A percentile compares a stretch with the other conserved stretches of the same genome.
Conservation (phyloP, 2,797 vertebrate species). For the Pelodytes ibericus region DNA sequence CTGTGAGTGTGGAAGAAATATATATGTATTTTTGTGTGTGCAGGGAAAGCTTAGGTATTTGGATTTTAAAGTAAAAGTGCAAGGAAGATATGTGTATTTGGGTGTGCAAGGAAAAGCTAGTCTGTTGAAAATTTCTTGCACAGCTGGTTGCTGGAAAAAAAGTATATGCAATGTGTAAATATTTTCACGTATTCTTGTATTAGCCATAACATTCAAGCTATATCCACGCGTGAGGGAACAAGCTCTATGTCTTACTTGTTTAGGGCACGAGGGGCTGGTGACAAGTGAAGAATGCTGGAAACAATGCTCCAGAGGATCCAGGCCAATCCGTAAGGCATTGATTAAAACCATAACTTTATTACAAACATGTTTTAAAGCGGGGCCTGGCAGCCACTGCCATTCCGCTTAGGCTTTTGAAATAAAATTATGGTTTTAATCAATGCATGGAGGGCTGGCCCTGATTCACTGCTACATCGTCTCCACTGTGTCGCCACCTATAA, state of each 20-base stretch:
- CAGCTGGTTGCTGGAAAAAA: too few relatives aligned
- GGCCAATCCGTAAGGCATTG: constrained; percentile 16
- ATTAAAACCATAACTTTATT: constrained; percentile 52
- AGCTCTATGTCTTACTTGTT: background rate
- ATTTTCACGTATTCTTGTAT: too few relatives aligned
- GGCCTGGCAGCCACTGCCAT: constrained; percentile 29
- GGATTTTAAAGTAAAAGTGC: background rate
- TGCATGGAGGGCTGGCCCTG: constrained; percentile 31
- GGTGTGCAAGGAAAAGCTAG: too few relatives aligned
- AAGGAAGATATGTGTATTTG: too few relatives aligned
- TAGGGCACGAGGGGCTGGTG: background rate
- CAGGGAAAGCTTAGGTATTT: background rate
- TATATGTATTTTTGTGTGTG: too few relatives aligned
- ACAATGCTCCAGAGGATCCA: background rate
- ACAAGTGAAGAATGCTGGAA: background rate
- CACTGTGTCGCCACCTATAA: constrained; percentile 31
- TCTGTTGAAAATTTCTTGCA: too few relatives aligned
- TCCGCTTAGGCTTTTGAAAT: constrained; percentile 25
- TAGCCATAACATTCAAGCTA: too few relatives aligned
- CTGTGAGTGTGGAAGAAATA: too few relatives aligned
- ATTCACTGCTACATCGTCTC: constrained; percentile 30
- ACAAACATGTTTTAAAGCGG: constrained; percentile 28
- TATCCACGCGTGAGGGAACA: background rate
- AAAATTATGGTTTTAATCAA: constrained; percentile 49
- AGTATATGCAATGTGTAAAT: too few relatives aligned